These are phyloP conservation scores for Zapornia atra DNA, from an alignment of 2,113 vertebrate species.

Conservation along the genomic window DNA sequence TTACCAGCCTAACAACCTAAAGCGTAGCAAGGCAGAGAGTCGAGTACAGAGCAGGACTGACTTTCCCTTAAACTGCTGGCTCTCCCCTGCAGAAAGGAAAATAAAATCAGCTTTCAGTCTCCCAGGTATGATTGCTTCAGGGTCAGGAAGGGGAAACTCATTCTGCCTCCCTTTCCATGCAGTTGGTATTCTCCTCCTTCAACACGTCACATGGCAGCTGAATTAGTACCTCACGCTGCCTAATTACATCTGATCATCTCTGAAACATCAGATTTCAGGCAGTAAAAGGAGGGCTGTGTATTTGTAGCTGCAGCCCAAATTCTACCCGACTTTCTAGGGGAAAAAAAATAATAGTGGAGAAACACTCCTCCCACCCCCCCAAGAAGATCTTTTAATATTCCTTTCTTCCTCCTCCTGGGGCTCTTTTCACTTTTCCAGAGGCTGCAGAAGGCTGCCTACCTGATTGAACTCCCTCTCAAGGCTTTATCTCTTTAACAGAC, in stretches of 20 bases:
- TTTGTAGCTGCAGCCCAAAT: background rate
- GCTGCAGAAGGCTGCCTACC: background rate
- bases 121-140: background rate
- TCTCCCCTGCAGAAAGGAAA: slow-evolving; percentile 23
- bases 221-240: background rate
- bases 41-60: background rate
- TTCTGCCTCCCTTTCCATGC: background rate
- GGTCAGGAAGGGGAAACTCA: slow-evolving; percentile 23
- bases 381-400: background rate
- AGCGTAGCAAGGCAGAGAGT: background rate
- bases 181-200: background rate
- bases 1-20: slow-evolving; percentile 37
- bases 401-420: background rate
- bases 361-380: background rate
- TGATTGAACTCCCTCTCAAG: background rate
- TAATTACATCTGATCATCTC: background rate
- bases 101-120: slow-evolving; percentile 20
- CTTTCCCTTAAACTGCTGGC: background rate
- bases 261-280: background rate
- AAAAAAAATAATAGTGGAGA: background rate
- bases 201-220: background rate
- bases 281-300: background rate
- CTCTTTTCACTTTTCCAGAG: background rate
- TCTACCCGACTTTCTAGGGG: background rate
- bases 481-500: background rate